A percentile compares a stretch with the other conserved stretches of the same genome.
These are phyloP conservation scores for Malurus melanocephalus DNA, from an alignment of 2,113 vertebrate genomes.

Conservation along the genomic window DNA sequence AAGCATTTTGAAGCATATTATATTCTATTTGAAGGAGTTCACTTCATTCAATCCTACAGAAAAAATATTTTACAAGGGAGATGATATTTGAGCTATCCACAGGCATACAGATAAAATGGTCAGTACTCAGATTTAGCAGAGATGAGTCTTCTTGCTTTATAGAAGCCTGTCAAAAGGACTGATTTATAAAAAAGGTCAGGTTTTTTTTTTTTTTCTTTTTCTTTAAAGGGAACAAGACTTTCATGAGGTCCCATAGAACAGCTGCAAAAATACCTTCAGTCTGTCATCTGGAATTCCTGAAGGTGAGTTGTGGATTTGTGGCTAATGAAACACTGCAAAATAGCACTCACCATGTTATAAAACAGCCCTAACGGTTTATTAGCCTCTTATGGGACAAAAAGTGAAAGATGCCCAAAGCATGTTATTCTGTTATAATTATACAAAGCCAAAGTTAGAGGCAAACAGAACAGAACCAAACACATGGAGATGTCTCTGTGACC, in stretches of 20 bases:
- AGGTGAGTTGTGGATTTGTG: constrained; percentile 63
- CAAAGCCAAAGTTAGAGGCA: constrained; percentile 29
- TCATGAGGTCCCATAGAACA: constrained; percentile 56
- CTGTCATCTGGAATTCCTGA: constrained; percentile 65
- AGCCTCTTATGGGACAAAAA: constrained; percentile 47
- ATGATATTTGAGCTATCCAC: constrained; percentile 55
- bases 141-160: neutral
- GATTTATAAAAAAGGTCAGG: neutral
- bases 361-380: constrained; percentile 58
- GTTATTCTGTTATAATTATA: constrained; percentile 16
- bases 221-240: constrained; percentile 18
- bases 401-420: constrained; percentile 27
- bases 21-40: constrained; percentile 9
- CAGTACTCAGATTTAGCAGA: neutral
- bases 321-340: constrained; percentile 70
- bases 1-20: constrained; percentile 28
- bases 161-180: constrained; percentile 5
- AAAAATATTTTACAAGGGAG: constrained; percentile 42
- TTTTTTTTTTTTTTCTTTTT: neutral
- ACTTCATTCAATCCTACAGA: constrained; percentile 20
- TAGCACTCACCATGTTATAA: constrained; percentile 64
- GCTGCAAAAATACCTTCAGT: constrained; percentile 70
- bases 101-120: neutral
- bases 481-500: neutral
- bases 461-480: neutral